A percentile compares a stretch with the other conserved stretches of the same genome.
Conservation (phyloP, 1,140 invertebrate genomes). For the Coenobita brevimanus region DNA sequence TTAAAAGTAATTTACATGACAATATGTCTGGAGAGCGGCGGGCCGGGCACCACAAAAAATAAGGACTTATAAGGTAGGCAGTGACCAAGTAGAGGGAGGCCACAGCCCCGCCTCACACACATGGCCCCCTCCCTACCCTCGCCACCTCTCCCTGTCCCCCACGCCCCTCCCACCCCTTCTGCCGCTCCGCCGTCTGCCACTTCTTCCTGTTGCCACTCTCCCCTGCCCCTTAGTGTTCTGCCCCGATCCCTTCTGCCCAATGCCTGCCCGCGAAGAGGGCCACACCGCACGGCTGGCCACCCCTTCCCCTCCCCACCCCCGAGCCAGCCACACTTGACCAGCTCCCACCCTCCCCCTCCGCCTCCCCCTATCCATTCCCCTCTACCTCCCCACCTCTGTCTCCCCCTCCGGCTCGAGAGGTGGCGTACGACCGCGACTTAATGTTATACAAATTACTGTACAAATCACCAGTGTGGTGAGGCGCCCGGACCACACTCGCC, state of each 20-base stretch:
- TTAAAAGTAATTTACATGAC: slow-evolving; percentile 66
- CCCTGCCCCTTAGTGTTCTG: background rate
- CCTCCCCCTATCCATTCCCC: background rate
- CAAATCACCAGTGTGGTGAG: slow-evolving; percentile 49
- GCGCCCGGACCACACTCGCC: background rate
- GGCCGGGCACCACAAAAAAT: slow-evolving; percentile 22
- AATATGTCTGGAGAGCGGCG: slow-evolving; percentile 60
- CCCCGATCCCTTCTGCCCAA: background rate
- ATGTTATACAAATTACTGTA: slow-evolving; percentile 64
- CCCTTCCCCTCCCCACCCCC: background rate
- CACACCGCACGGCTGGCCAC: background rate
- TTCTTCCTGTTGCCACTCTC: background rate
- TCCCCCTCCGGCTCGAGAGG: slow-evolving; percentile 35
- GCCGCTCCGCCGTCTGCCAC: background rate
- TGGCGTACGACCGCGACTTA: slow-evolving; percentile 42
- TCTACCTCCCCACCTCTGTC: background rate
- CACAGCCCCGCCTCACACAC: background rate
- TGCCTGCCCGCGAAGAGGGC: background rate
- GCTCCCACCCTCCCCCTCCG: background rate
- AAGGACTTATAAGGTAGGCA: slow-evolving; percentile 56
- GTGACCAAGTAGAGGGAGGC: slow-evolving; percentile 27
- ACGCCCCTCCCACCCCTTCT: background rate
- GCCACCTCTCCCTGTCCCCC: background rate
- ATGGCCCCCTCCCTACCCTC: too few species aligned
- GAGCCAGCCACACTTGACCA: background rate